Base-by-base conservation (phyloP, 2,888 invertebrate genomes). In the Matsumyia berberina region DNA sequence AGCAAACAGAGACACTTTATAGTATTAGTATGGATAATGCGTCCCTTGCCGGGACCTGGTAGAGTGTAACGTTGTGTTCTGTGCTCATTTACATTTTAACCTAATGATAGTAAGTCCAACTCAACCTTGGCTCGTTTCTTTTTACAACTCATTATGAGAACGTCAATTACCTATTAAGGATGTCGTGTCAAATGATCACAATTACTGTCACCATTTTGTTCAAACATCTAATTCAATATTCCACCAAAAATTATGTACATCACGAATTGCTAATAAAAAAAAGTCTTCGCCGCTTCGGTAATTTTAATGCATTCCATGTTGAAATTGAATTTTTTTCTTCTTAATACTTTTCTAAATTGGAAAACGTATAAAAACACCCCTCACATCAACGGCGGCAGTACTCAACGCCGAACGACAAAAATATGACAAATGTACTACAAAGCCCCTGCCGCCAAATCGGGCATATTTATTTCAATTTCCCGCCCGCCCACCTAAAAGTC, bases 391-490 rank as follows among this genome's bases (percentile, higher is more conserved):
- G 29, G 7, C 9, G 11, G 24, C 6, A 53, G 42, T n/a, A 55
- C 55, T 57, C 58, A 58, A 46, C 35, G 35, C 46, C 55, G 29
- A 76, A 53, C 44, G 55, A 57, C 55, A 44, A 44, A 24, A 55
- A 55, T 57, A 62, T 39, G 62, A 62, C 49, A 62, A 33, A 19
- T 5, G 29, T 37, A 51, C 39, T 53, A 67, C n/a, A 67, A 67
- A 60, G 24, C 24, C 24, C 24, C 24, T 4, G 4, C 24, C 24
- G 1, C 24, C 24, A 24, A n/a, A 49, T 29, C 17, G 51, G 17
- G 12, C 9, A 35, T 73, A 67, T 79, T 69, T 69, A 80, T 80
- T 85, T 79, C 73, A 79, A 74, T 74, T 74, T 69, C 42, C 72
- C 42, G 42, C 55, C 64, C 62, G 33, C 31, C 57, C 39, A 39